Conservation (phyloP, 2,888 invertebrate genomes). For the Lymantria monacha region DNA sequence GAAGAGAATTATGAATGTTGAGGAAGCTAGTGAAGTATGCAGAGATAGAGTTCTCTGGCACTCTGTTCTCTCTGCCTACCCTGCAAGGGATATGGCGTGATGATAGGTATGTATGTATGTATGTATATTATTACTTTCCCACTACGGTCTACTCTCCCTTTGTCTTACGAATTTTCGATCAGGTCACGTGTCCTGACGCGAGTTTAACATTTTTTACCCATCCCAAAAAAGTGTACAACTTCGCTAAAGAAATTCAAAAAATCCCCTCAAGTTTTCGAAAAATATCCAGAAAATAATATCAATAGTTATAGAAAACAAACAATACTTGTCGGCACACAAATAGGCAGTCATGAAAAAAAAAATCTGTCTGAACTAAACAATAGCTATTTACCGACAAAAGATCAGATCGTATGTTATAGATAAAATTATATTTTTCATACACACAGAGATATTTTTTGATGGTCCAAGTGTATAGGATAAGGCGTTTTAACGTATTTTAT, state of each 20-base stretch:
- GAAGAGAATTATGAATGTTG: too few relatives aligned
- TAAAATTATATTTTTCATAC: conserved; percentile 75
- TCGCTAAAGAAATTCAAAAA: not conserved
- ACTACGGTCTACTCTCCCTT: too few relatives aligned
- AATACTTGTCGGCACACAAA: conserved; percentile 22
- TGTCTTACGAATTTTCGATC: too few relatives aligned
- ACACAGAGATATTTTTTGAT: conserved; percentile 32
- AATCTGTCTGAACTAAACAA: conserved; percentile 56
- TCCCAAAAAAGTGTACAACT: too few relatives aligned
- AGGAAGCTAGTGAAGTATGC: too few relatives aligned
- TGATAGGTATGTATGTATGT: too few relatives aligned
- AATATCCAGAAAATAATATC: conserved; percentile 15
- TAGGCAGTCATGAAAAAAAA: conserved; percentile 56
- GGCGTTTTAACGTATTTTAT: not conserved
- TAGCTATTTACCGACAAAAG: conserved; percentile 60
- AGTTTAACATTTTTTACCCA: too few relatives aligned
- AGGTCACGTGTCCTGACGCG: too few relatives aligned
- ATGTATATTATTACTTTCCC: too few relatives aligned
- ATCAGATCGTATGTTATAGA: conserved; percentile 59
- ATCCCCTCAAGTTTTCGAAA: not conserved
- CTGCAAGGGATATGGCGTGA: too few relatives aligned
- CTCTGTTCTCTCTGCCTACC: too few relatives aligned
- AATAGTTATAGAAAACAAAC: conserved; percentile 28
- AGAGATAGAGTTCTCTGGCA: too few relatives aligned
- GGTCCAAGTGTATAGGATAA: conserved; percentile 21